Evolutionary conservation across 2,113 vertebrate genomes (phyloP).

Genomic region (Trichechus manatus): DNA sequence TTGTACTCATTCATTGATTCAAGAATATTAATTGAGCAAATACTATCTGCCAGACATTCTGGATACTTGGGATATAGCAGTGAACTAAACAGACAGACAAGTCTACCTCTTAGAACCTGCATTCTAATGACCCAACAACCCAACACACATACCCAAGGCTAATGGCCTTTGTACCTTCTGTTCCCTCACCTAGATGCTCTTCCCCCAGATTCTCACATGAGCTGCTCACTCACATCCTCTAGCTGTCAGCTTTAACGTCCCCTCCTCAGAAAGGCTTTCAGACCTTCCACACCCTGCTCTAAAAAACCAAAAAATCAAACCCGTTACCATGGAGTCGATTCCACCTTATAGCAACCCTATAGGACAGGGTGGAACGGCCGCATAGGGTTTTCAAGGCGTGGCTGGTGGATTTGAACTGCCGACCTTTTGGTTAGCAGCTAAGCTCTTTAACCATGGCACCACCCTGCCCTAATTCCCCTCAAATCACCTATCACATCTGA

Average conservation of each 20-base stretch:
- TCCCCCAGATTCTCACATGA: background rate
- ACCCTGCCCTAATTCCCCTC: background rate
- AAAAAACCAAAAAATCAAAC: too few species aligned
- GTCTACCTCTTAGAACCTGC: background rate
- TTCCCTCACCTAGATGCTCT: background rate
- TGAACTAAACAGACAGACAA: background rate
- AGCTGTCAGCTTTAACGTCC: background rate
- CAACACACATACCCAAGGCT: background rate
- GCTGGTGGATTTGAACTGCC: too few species aligned
- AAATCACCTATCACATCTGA: background rate
- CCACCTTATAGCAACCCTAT: too few species aligned
- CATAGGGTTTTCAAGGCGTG: too few species aligned
- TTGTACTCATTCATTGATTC: background rate
- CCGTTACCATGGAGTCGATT: too few species aligned
- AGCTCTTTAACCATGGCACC: too few species aligned
- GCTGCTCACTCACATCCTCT: accelerated
- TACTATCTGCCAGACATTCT: background rate
- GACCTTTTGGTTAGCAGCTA: too few species aligned
- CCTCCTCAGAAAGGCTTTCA: background rate
- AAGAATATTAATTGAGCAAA: background rate
- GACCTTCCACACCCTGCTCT: background rate
- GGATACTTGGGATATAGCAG: background rate
- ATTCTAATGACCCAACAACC: background rate
- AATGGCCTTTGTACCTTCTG: background rate
- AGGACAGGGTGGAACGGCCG: too few species aligned